Conservation (phyloP, 2,888 invertebrate species). For the Spatulosminthurus flaviceps region DNA sequence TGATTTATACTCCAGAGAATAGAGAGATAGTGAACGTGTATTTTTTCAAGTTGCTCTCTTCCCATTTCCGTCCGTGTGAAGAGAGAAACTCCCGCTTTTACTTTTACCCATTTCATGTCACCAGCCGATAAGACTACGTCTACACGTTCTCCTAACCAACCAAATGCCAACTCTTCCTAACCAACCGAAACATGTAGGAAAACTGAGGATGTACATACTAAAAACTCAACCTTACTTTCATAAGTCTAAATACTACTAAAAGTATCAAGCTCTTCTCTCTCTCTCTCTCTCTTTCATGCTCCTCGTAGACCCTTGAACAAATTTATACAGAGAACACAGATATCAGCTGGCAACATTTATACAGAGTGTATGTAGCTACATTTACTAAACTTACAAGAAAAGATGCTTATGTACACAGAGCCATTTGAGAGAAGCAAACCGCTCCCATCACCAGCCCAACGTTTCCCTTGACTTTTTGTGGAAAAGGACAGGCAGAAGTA, state of each 20-base stretch:
- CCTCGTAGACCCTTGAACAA: neutral
- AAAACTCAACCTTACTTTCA: neutral
- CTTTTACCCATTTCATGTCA: constrained; percentile 60
- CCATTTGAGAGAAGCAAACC: neutral
- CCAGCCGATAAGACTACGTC: constrained; percentile 52
- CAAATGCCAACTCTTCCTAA: constrained; percentile 5
- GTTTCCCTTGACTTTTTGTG: constrained; percentile 26
- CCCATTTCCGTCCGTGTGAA: constrained; percentile 49
- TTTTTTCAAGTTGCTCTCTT: constrained; percentile 47
- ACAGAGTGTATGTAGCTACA: neutral
- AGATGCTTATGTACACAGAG: neutral
- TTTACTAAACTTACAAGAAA: neutral
- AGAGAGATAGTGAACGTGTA: constrained; percentile 41
- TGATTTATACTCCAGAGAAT: constrained; percentile 45
- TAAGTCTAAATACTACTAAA: constrained; percentile 11
- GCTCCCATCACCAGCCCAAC: neutral
- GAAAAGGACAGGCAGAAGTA: neutral
- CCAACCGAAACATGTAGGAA: neutral
- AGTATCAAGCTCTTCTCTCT: neutral
- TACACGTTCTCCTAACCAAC: constrained; percentile 7
- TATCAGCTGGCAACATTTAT: constrained; percentile 20
- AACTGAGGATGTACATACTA: neutral
- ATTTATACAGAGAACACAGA: constrained; percentile 11
- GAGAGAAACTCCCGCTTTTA: constrained; percentile 52
- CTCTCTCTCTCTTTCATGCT: constrained; percentile 19